Evolutionary conservation across 2,888 invertebrate species (phyloP).

Genomic region (Celastrina argiolus): DNA sequence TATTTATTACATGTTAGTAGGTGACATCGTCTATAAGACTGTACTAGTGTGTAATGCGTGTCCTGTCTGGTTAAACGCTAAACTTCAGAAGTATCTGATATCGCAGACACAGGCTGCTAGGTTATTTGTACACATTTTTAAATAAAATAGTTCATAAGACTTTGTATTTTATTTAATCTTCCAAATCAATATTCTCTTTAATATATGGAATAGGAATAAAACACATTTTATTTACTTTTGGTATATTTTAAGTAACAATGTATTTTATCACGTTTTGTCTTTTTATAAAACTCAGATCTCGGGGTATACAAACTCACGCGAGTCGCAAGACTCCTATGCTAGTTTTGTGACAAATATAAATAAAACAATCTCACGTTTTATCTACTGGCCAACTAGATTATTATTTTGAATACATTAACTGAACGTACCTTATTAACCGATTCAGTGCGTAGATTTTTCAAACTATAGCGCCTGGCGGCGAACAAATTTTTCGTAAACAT

Average conservation of each 20-base stretch:
- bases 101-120: conserved; percentile 58
- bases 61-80: conserved; percentile 22
- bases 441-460: too few species aligned
- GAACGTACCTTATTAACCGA: too few species aligned
- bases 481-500: too few species aligned
- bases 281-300: conserved; percentile 63
- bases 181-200: not conserved
- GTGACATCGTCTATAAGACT: conserved; percentile 18
- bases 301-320: conserved; percentile 25
- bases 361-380: conserved; percentile 9
- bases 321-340: conserved; percentile 13
- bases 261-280: conserved; percentile 71
- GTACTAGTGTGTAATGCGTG: conserved; percentile 13
- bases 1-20: conserved; percentile 18
- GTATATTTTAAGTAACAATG: conserved; percentile 65
- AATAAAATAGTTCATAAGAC: conserved; percentile 48
- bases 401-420: not conserved
- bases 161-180: conserved; percentile 25
- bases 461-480: too few species aligned
- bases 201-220: not conserved
- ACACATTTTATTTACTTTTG: conserved; percentile 29
- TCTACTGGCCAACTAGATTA: not conserved
- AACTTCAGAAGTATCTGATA: conserved; percentile 40
- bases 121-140: conserved; percentile 69
- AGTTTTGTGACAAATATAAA: conserved; percentile 26